These are phyloP conservation scores for Gymnoscopelus microlampas DNA, from an alignment of 2,797 vertebrate genomes.

Conservation along the genomic window DNA sequence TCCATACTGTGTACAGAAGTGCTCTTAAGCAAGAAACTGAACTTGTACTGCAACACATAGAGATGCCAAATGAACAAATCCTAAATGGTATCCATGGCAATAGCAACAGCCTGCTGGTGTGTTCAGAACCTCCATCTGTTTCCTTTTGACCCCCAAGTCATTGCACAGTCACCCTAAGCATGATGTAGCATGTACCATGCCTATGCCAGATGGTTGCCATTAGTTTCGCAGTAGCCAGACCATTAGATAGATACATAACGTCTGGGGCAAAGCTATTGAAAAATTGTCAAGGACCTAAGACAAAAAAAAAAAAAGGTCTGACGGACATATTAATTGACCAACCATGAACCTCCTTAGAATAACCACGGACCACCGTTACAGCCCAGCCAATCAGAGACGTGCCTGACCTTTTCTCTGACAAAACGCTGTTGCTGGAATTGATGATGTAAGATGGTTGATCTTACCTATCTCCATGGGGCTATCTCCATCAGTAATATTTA, in stretches of 20 bases:
- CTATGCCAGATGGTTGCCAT: slow-evolving; percentile 18
- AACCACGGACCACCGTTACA: too few species aligned
- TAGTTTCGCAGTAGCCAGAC: background rate
- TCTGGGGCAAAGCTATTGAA: background rate
- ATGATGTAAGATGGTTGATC: too few species aligned
- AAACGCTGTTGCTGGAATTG: too few species aligned
- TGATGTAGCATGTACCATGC: too few species aligned
- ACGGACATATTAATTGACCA: background rate
- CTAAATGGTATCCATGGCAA: too few species aligned
- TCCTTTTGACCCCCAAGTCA: slow-evolving; percentile 30
- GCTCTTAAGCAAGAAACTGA: background rate
- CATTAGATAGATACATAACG: background rate
- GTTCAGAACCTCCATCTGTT: slow-evolving; percentile 55
- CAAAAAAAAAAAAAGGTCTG: background rate
- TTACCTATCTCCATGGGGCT: too few species aligned
- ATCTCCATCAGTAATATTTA: too few species aligned
- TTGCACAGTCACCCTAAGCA: slow-evolving; percentile 43
- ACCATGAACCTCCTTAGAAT: background rate
- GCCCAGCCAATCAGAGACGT: too few species aligned
- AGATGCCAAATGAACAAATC: too few species aligned
- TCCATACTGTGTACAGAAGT: background rate
- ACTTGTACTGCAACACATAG: too few species aligned
- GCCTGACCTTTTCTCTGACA: too few species aligned
- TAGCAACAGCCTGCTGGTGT: slow-evolving; percentile 21
- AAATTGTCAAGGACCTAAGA: background rate